Evolutionary conservation across 2,888 invertebrate species (phyloP), one percentile per base, ranked within the genome.

Genomic region (Amitus sp.): DNA sequence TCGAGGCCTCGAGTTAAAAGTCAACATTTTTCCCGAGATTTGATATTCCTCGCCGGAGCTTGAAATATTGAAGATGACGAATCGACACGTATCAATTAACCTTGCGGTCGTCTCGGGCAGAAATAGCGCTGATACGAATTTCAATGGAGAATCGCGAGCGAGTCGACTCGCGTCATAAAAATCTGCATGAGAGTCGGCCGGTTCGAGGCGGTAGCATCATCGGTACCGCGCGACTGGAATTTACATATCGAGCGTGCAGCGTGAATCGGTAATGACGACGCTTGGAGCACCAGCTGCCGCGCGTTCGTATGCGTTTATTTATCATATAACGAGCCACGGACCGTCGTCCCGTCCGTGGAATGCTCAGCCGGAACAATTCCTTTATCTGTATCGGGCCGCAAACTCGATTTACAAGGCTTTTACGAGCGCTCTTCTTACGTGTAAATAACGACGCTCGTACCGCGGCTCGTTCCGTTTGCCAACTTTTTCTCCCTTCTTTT

Each of bases 1-100:
- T 65, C 64, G 61, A 65, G 65, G 65, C 61, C 61, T 61, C 61
- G 61, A 61, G 54, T 65, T 61, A 65, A n/a, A n/a, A n/a, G n/a
- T n/a, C n/a, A n/a, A n/a, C n/a, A n/a, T n/a, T n/a, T n/a, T n/a
- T n/a, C n/a, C n/a, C n/a, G n/a, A n/a, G n/a, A n/a, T n/a, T n/a
- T n/a, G n/a, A n/a, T n/a, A n/a, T 23, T 23, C 23, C 23, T 23
- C 23, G 23, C 23, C 23, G 23, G 7, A 23, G 3, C 30, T 30
- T 30, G 10, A 9, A n/a, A n/a, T 10, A 30, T 30, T n/a, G 3
- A 2, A n/a, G n/a, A n/a, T n/a, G 30, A 30, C n/a, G 30, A 30
- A 23, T 5, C 30, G 30, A 30, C 30, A 10, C 30, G 30, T 30
- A 30, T 30, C n/a, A 30, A 30, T 30, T 30, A n/a, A 30, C 30